These are phyloP conservation scores for Himalopsyche japonica DNA, from an alignment of 2,888 invertebrate genomes.

Conservation along the genomic window DNA sequence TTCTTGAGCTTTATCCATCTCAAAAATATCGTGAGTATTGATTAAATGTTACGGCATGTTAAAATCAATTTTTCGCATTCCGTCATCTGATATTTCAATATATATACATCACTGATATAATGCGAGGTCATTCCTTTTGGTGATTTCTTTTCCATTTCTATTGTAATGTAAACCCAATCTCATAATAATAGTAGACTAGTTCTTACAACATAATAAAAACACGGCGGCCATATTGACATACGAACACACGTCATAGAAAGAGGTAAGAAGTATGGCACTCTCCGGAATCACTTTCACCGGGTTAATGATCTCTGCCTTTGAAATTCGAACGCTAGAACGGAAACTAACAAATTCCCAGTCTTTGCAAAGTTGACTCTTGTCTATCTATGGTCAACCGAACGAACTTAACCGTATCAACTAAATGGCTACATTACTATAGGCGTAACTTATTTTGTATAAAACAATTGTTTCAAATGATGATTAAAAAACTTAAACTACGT, in stretches of 20 bases:
- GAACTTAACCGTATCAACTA: no score
- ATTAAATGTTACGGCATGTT: no score
- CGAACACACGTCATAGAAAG: neutral
- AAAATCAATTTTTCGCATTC: no score
- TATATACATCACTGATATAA: no score
- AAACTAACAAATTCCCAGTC: neutral
- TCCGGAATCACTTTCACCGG: slow-evolving; percentile 17
- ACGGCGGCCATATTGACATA: neutral
- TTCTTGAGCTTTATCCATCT: no score
- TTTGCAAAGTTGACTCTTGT: neutral
- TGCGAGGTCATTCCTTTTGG: neutral
- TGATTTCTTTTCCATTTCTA: neutral
- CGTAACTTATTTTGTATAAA: no score
- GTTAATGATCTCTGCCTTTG: slow-evolving; percentile 14
- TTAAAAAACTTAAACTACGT: no score
- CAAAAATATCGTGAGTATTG: no score
- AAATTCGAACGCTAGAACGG: neutral
- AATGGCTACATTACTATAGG: no score
- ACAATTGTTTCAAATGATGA: no score
- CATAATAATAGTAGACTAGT: neutral
- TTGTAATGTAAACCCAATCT: neutral
- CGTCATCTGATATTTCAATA: no score
- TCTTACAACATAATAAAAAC: neutral
- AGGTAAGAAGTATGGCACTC: slow-evolving; percentile 5
- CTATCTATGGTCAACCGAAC: neutral